Evolutionary conservation across 2,888 invertebrate genomes (phyloP), one percentile per base, ranked within the genome.

Genomic region (Stramonita haemastoma): DNA sequence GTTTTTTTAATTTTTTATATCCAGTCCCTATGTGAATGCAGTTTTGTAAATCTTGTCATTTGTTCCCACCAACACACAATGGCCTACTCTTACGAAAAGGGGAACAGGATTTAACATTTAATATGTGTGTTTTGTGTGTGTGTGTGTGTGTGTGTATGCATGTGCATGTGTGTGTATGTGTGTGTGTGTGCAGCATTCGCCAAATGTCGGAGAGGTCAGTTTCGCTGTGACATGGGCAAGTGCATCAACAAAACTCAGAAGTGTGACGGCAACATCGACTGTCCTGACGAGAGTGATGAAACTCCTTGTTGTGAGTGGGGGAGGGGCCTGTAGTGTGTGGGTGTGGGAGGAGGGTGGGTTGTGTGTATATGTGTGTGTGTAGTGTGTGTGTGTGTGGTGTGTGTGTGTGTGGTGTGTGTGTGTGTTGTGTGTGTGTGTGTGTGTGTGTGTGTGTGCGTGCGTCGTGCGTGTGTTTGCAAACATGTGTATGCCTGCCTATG

Each of bases 241-340:
- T 98, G 98, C 95, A 98, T 98, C 97, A 94, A 97, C 97, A 92
- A 98, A 98, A 95, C 97, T 97, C 94, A 97, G 98, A 93, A 93
- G 0, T 98, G 98, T 95, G 98, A 98, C 95, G 98, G 98, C 0
- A 97, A 97, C 95, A 97, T 97, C 91, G 98, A 98, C 94, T 98
- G 98, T 94, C 97, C 97, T 0, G 97, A 97, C 93, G 93, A 93
- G 22, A 94, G 95, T 6, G 96, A 96, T 92, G 96, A 96, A 92
- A 91, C 88, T 11, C 91, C 91, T 46, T 94, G 94, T 90, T 92
- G 94, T 94, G 92, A 93, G 94, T 92, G 19, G 0, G 4, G 57
- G 17, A 57, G 8, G 22, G 60, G 60, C 60, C 15, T 60, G 60
- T 60, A 60, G 19, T 60, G 60, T 60, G 22, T 60, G 46, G 2